Percentiles rank a stretch among this genome's conserved stretches.
phyloP scores from a whole-genome alignment of 2,113 vertebrate genomes.

The Hydrochoerus hydrochaeris region DNA sequence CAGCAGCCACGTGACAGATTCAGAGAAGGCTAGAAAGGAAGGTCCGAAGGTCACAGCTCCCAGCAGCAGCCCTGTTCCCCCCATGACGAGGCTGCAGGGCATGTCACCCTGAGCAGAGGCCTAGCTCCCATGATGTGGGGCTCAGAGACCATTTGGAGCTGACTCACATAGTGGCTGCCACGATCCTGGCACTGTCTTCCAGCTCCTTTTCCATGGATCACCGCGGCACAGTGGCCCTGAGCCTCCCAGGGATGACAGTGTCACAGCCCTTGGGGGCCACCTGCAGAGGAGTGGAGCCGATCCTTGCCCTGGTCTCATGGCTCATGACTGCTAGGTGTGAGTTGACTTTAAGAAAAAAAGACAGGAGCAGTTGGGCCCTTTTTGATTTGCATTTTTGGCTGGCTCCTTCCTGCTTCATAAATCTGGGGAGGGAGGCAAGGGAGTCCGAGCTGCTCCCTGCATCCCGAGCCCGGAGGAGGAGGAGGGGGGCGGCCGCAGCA shows the following conservation, averaged over 20 bases:
- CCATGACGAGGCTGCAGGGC: not conserved
- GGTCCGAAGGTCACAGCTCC: not conserved
- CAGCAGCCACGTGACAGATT: not conserved
- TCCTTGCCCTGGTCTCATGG: slow-evolving; percentile 26
- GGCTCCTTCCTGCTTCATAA: slow-evolving; percentile 86
- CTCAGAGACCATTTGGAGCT: not conserved
- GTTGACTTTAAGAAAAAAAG: slow-evolving; percentile 61
- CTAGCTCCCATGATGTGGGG: accelerated
- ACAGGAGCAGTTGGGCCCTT: slow-evolving; percentile 75
- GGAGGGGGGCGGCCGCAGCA: slow-evolving; percentile 77
- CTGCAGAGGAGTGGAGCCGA: not conserved
- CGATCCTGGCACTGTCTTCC: no score
- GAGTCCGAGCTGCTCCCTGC: slow-evolving; percentile 81
- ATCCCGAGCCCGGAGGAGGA: slow-evolving; percentile 75
- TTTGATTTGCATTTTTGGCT: slow-evolving; percentile 79
- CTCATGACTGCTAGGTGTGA: slow-evolving; percentile 73
- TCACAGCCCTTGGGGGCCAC: not conserved
- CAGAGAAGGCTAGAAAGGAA: not conserved
- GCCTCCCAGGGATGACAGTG: accelerated
- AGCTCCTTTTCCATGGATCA: not conserved
- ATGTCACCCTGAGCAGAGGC: not conserved
- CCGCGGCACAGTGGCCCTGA: accelerated
- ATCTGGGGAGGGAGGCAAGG: slow-evolving; percentile 83
- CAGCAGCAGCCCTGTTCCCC: not conserved
- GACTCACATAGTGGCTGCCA: not conserved